Percentiles rank a stretch among this genome's conserved stretches.
Conservation (phyloP, 2,888 invertebrate genomes). For the Sarcophaga variegata region DNA sequence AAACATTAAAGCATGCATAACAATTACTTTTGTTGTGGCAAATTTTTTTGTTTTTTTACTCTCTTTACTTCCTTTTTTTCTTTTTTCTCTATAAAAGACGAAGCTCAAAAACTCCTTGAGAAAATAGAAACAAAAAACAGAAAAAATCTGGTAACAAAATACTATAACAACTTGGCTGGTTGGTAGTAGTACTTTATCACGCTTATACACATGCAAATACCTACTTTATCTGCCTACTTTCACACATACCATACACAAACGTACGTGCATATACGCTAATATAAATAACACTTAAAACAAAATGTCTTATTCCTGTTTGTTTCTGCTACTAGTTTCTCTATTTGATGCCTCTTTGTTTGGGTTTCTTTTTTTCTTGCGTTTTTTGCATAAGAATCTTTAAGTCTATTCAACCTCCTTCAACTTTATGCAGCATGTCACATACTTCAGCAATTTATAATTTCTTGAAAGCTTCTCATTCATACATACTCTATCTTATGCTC, state of each 20-base stretch:
- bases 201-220: constrained; percentile 36
- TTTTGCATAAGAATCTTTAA: constrained; percentile 26
- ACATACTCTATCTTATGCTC: not conserved
- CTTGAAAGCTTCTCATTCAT: constrained; percentile 55
- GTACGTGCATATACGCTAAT: constrained; percentile 11
- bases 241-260: not conserved
- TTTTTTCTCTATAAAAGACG: constrained; percentile 4
- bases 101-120: constrained; percentile 42
- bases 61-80: constrained; percentile 18
- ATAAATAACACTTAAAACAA: constrained; percentile 55
- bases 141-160: constrained; percentile 1
- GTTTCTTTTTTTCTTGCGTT: not conserved
- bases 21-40: constrained; percentile 68
- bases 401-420: constrained; percentile 61
- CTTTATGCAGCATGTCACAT: constrained; percentile 62
- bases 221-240: not conserved
- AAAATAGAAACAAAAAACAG: constrained; percentile 22
- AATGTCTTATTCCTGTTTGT: constrained; percentile 53
- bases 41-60: constrained; percentile 30
- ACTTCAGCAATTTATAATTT: constrained; percentile 67
- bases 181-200: constrained; percentile 56
- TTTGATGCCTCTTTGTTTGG: not conserved
- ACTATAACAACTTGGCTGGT: constrained; percentile 6
- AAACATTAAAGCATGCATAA: constrained; percentile 65
- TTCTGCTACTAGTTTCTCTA: not conserved